Evolutionary conservation across 2,797 vertebrate genomes (phyloP).

Genomic region (Nasua narica): DNA sequence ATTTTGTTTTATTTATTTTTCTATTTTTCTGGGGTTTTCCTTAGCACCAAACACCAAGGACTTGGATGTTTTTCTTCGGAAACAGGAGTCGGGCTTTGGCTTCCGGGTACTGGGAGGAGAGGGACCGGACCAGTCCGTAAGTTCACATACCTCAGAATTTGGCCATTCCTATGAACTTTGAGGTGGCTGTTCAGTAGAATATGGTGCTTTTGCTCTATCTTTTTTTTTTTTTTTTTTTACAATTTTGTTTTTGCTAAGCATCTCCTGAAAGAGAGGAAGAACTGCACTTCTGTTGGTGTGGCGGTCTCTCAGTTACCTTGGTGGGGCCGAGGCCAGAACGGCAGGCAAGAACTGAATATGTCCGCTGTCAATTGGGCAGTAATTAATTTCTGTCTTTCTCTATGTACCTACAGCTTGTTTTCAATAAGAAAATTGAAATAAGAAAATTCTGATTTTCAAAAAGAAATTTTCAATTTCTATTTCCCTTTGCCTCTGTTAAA

Average conservation of each 20-base stretch:
- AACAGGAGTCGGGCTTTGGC: constrained; percentile 98
- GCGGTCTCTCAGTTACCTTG: not conserved
- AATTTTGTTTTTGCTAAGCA: not conserved
- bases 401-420: not conserved
- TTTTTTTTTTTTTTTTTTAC: not conserved
- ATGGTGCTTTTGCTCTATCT: not conserved
- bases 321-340: not conserved
- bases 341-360: not conserved
- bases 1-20: not conserved
- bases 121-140: constrained; percentile 96
- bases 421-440: not conserved
- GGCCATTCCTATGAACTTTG: not conserved
- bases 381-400: not conserved
- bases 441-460: no score
- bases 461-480: not conserved
- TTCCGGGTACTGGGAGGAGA: constrained; percentile 98
- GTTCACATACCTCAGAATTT: constrained; percentile 66
- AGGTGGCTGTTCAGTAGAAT: not conserved
- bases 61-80: constrained; percentile 96
- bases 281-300: not conserved
- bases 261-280: not conserved
- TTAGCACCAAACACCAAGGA: constrained; percentile 96
- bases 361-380: not conserved
- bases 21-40: constrained; percentile 60
- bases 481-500: not conserved